Conservation (phyloP, 2,797 vertebrate species). For the Rachycentron canadum region DNA sequence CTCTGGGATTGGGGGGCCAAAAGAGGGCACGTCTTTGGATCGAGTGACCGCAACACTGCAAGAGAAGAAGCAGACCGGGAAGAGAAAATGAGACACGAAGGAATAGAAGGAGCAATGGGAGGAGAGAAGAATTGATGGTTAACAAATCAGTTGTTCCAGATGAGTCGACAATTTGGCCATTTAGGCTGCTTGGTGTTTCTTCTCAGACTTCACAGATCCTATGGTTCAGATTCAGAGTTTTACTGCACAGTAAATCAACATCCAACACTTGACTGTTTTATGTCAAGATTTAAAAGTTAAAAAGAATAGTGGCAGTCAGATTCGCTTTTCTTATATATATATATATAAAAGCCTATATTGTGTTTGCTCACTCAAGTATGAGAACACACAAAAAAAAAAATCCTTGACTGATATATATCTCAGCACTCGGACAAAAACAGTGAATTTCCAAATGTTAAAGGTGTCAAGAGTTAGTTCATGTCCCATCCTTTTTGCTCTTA, state of each 20-base stretch:
- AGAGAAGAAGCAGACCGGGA: neutral
- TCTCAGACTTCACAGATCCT: neutral
- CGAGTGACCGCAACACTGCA: slow-evolving; percentile 95
- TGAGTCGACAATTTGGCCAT: neutral
- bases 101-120: neutral
- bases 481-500: neutral
- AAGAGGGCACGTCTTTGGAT: slow-evolving; percentile 98
- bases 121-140: neutral
- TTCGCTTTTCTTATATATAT: slow-evolving; percentile 6
- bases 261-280: slow-evolving; percentile 19
- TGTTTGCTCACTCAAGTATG: slow-evolving; percentile 17
- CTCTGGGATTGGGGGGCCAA: slow-evolving; percentile 97
- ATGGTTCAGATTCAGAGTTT: slow-evolving; percentile 11
- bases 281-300: slow-evolving; percentile 6
- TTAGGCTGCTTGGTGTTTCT: neutral
- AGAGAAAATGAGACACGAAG: neutral
- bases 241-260: slow-evolving; percentile 27
- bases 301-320: neutral
- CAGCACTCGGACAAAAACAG: slow-evolving; percentile 1
- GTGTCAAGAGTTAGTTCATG: slow-evolving; percentile 8
- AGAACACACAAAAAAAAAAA: slow-evolving; percentile 8
- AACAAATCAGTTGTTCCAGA: neutral
- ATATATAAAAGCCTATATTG: slow-evolving; percentile 10
- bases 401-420: neutral
- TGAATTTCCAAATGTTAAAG: slow-evolving; percentile 10